These are phyloP conservation scores for Pseudomugil gertrudae DNA, from an alignment of 2,797 vertebrate species.

Conservation along the genomic window DNA sequence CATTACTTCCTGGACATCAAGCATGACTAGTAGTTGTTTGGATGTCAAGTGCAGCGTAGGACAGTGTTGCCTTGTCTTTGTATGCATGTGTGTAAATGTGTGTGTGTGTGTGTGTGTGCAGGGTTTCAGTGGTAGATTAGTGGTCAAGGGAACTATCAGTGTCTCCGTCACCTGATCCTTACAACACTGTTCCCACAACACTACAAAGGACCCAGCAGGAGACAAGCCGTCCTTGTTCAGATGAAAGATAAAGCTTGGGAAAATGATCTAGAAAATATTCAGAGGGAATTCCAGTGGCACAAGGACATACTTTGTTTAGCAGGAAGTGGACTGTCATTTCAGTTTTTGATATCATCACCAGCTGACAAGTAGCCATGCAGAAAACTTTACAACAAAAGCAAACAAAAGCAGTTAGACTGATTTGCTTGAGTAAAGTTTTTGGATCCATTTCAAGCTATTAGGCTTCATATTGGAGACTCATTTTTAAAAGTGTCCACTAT, in stretches of 20 bases:
- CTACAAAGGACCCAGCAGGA: slow-evolving; percentile 69
- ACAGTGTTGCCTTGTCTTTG: slow-evolving; percentile 43
- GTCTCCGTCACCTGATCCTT: slow-evolving; percentile 72
- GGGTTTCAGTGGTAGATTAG: slow-evolving; percentile 59
- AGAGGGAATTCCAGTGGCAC: slow-evolving; percentile 61
- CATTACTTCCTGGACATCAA: slow-evolving; percentile 11
- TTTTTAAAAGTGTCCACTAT: not conserved
- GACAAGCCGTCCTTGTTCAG: slow-evolving; percentile 76
- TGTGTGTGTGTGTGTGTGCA: slow-evolving; percentile 8
- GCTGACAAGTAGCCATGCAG: slow-evolving; percentile 19
- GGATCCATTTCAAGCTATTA: not conserved
- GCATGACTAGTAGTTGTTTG: slow-evolving; percentile 21
- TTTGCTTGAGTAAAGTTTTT: not conserved
- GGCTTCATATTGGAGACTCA: not conserved
- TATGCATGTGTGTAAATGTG: slow-evolving; percentile 15
- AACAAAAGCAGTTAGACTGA: not conserved
- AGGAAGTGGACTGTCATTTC: slow-evolving; percentile 38
- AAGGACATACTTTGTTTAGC: slow-evolving; percentile 62
- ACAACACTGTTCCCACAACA: slow-evolving; percentile 72
- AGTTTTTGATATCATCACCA: slow-evolving; percentile 16
- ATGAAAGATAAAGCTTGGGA: slow-evolving; percentile 70
- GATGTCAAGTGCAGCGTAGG: slow-evolving; percentile 25
- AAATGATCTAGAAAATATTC: slow-evolving; percentile 73
- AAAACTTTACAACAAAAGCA: slow-evolving; percentile 19
- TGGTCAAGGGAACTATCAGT: slow-evolving; percentile 68